These are phyloP conservation scores for Neogale vison DNA, from an alignment of 2,113 vertebrate genomes.

Conservation along the genomic window DNA sequence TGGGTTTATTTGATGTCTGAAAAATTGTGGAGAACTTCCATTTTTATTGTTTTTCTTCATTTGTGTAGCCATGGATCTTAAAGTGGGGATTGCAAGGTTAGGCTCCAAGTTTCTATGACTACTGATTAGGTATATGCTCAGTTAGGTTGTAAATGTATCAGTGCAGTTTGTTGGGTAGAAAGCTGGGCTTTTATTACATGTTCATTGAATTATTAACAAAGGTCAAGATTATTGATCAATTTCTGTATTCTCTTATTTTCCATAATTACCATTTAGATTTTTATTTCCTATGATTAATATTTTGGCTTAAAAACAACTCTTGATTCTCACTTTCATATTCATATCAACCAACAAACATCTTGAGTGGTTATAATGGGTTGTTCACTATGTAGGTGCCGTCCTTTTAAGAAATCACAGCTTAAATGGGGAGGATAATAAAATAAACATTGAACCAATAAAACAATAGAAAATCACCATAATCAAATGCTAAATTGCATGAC, in stretches of 20 bases:
- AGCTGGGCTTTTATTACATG: background rate
- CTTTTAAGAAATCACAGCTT: slow-evolving; percentile 1
- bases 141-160: background rate
- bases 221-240: background rate
- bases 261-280: background rate
- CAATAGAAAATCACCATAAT: background rate
- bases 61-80: background rate
- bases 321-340: background rate
- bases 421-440: background rate
- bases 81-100: background rate
- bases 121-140: background rate
- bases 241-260: background rate
- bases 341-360: background rate
- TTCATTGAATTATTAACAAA: background rate
- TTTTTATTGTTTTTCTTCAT: background rate
- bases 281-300: background rate
- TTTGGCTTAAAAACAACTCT: background rate
- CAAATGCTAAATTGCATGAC: background rate
- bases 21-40: background rate
- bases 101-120: background rate
- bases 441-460: background rate
- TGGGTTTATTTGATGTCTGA: background rate
- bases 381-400: no score
- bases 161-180: background rate
- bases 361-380: background rate